Conservation (phyloP, 2,797 vertebrate species). For the Phataginus tetradactyla region DNA sequence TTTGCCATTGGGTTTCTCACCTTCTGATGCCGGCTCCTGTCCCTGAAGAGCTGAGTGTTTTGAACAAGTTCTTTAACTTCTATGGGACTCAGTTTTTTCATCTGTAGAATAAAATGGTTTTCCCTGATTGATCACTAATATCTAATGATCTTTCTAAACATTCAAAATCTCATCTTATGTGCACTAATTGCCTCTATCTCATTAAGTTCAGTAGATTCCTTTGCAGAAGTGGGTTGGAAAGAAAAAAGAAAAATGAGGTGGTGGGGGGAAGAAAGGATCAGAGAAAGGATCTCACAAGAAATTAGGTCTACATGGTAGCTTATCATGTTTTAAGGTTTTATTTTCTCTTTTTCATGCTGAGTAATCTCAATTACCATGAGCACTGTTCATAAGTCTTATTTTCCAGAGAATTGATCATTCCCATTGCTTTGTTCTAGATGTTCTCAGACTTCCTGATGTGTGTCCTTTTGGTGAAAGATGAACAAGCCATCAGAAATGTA, state of each 20-base stretch:
- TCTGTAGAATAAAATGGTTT: background rate
- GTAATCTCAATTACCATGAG: background rate
- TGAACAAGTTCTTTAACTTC: background rate
- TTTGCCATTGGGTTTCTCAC: background rate
- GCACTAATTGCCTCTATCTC: background rate
- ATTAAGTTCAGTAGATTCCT: background rate
- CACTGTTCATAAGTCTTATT: background rate
- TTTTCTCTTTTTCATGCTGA: conserved; percentile 27
- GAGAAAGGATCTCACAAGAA: background rate
- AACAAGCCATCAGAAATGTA: background rate
- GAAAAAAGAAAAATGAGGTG: background rate
- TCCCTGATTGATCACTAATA: background rate
- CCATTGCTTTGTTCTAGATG: background rate
- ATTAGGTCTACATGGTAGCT: background rate
- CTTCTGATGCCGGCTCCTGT: background rate
- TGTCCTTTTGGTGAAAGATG: accelerated
- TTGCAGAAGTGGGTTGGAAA: background rate
- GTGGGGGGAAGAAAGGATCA: too few relatives aligned
- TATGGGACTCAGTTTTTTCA: background rate
- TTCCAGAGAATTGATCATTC: background rate
- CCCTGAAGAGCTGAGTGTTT: background rate
- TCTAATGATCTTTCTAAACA: background rate
- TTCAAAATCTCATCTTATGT: background rate
- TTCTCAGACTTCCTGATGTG: background rate
- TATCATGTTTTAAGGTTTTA: background rate